Percentiles rank a stretch among this genome's conserved stretches.
phyloP scores from a whole-genome alignment of 2,888 invertebrate genomes.

The Drosophila fulvimacula region DNA sequence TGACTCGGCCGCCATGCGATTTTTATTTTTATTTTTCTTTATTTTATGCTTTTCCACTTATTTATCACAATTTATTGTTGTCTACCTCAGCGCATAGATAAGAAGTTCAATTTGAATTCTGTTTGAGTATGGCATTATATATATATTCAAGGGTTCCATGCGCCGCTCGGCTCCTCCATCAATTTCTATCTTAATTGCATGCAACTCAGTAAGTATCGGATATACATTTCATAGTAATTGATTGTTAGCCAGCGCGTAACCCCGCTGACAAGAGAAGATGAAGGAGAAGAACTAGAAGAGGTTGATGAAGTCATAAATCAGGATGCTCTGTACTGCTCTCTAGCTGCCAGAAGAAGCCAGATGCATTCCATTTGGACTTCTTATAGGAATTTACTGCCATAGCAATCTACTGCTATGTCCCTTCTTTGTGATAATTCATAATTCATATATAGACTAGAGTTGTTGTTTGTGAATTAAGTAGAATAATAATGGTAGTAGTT shows the following conservation, averaged over 20 bases:
- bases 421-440: too few species aligned
- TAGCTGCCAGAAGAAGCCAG: neutral
- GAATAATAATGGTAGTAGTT: too few species aligned
- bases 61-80: slow-evolving; percentile 77
- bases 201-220: slow-evolving; percentile 36
- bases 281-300: neutral
- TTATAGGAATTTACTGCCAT: neutral
- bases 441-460: too few species aligned
- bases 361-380: neutral
- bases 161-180: slow-evolving; percentile 6
- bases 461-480: too few species aligned
- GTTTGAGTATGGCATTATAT: slow-evolving; percentile 33
- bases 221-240: slow-evolving; percentile 41
- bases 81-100: slow-evolving; percentile 72
- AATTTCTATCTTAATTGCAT: slow-evolving; percentile 68
- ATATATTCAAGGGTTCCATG: slow-evolving; percentile 31
- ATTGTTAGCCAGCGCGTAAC: slow-evolving; percentile 27
- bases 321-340: neutral
- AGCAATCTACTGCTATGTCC: neutral
- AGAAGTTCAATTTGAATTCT: slow-evolving; percentile 78
- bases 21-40: slow-evolving; percentile 29
- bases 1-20: slow-evolving; percentile 67
- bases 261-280: neutral
- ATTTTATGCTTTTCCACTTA: slow-evolving; percentile 43
- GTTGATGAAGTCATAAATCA: neutral